Base-by-base conservation (phyloP, 1,140 invertebrate genomes). In the Pachypeltis micranthus region DNA sequence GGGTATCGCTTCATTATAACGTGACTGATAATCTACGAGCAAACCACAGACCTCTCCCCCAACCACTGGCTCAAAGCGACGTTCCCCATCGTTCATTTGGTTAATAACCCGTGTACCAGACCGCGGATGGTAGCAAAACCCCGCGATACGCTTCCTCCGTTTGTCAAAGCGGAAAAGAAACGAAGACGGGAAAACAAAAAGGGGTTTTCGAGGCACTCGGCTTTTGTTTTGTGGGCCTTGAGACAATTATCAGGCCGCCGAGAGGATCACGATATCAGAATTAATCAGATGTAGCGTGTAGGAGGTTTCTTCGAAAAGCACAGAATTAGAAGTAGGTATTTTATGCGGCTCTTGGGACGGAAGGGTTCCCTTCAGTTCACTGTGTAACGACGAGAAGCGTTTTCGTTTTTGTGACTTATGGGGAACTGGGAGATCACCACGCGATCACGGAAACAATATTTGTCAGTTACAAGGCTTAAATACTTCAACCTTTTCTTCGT, bases 401-500 rank as follows among this genome's bases (percentile, higher is more conserved):
- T 51, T 51, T 21, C 10, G 12, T 10, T 16, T 51, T 51, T 10
- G 47, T 51, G 47, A 51, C 47, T 51, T 51, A 51, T 51, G 47
- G 19, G 47, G 23, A 51, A 21, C 21, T 4, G 47, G 47, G 4
- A 21, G 47, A 51, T 51, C 47, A 16, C 47, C 47, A 51, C 47
- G 47, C 47, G 47, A 51, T 51, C 47, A 51, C 47, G 47, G 47
- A 51, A 51, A 51, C 47, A 21, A 51, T 51, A 51, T 51, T 51
- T 51, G 47, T 51, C 47, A 51, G 47, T 51, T 51, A 51, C 47
- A 51, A 51, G 19, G 47, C 47, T 51, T 51, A 51, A 51, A 51
- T 51, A 51, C 47, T 51, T 21, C 47, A 4, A 51, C 12, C 12
- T 21, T 3, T 21, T 21, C 47, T 14, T 21, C 23, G 7, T 10